Evolutionary conservation across 2,888 invertebrate genomes (phyloP).

Genomic region (Xanthorhoe designata): DNA sequence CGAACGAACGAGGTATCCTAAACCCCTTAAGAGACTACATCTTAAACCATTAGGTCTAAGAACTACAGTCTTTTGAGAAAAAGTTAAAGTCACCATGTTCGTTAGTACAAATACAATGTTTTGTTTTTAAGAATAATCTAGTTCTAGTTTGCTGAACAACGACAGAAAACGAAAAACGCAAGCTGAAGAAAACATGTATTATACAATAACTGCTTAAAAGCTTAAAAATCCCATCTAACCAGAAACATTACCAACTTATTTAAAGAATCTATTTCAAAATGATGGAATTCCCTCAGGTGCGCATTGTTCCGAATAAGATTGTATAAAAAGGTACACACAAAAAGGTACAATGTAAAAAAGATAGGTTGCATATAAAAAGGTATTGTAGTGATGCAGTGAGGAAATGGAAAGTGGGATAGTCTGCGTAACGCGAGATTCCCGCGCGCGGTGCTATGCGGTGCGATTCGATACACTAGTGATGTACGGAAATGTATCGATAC

Average conservation of each 20-base stretch:
- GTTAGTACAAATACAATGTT: too few species aligned
- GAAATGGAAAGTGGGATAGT: constrained; percentile 77
- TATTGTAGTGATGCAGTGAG: constrained; percentile 69
- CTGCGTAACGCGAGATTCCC: constrained; percentile 78
- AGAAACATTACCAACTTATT: constrained; percentile 2
- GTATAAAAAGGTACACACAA: constrained; percentile 23
- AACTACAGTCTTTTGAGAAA: too few species aligned
- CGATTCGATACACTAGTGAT: constrained; percentile 64
- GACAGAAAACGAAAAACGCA: too few species aligned
- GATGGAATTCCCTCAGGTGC: constrained; percentile 36
- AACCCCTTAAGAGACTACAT: too few species aligned
- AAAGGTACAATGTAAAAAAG: constrained; percentile 28
- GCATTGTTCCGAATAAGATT: constrained; percentile 34
- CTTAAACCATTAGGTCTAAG: too few species aligned
- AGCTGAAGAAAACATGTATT: background rate
- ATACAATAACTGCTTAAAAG: background rate
- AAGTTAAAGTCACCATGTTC: too few species aligned
- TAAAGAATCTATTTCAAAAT: constrained; percentile 21
- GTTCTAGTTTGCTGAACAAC: too few species aligned
- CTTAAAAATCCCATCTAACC: background rate
- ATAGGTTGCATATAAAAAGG: constrained; percentile 53
- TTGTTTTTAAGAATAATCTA: too few species aligned
- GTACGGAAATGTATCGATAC: constrained; percentile 31
- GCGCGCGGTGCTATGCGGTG: constrained; percentile 71
- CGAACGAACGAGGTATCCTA: too few species aligned